Conservation (phyloP, 2,888 invertebrate genomes). For the Parthenolecanium corni region DNA sequence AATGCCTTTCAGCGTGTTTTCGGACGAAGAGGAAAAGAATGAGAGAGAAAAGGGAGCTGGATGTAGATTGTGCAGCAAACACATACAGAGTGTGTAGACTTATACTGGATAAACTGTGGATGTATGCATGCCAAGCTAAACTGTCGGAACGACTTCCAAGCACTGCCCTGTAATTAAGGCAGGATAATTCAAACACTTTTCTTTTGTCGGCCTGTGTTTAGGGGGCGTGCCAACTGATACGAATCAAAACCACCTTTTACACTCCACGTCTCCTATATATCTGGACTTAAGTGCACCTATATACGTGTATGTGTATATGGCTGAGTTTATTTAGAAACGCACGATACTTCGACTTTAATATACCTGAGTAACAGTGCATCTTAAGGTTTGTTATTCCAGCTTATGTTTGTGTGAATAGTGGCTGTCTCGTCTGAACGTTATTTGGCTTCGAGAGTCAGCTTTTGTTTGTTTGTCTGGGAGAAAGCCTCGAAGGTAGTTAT, state of each 20-base stretch:
- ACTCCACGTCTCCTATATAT: background rate
- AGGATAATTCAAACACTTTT: slow-evolving; percentile 28
- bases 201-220: slow-evolving; percentile 26
- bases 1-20: slow-evolving; percentile 22
- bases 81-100: background rate
- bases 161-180: slow-evolving; percentile 28
- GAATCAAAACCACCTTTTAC: slow-evolving; percentile 27
- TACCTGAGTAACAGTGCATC: background rate
- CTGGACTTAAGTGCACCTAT: background rate
- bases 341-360: background rate
- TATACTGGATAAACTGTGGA: background rate
- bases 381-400: background rate
- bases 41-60: background rate
- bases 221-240: slow-evolving; percentile 26
- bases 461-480: too few relatives aligned
- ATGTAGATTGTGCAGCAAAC: background rate
- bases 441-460: too few relatives aligned
- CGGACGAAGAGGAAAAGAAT: background rate
- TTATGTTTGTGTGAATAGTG: background rate
- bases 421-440: too few relatives aligned
- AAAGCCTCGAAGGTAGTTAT: too few relatives aligned
- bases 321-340: background rate
- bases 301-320: background rate
- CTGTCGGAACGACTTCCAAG: slow-evolving; percentile 27
- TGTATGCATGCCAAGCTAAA: slow-evolving; percentile 23